Evolutionary conservation across 2,888 invertebrate species (phyloP).

Genomic region (Glaucopsyche alexis): DNA sequence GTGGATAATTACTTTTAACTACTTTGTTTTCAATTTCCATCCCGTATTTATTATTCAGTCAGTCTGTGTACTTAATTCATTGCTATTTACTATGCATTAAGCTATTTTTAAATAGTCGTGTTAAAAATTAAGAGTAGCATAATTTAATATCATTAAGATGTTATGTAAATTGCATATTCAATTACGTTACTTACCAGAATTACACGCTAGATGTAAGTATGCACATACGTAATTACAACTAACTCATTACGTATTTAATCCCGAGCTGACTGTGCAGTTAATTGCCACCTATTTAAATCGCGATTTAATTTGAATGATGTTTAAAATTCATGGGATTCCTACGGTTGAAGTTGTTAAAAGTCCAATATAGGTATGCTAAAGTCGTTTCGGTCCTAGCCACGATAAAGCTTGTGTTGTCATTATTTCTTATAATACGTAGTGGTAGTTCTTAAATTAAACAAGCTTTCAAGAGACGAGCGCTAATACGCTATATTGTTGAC

Average conservation of each 20-base stretch:
- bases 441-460: too few species aligned
- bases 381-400: neutral
- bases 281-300: conserved; percentile 24
- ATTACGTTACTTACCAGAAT: conserved; percentile 12
- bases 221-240: conserved; percentile 17
- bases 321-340: conserved; percentile 17
- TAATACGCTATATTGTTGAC: neutral
- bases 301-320: conserved; percentile 19
- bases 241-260: conserved; percentile 21
- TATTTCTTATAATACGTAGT: too few species aligned
- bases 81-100: neutral
- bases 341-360: neutral
- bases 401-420: too few species aligned
- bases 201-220: conserved; percentile 14
- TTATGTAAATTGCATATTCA: conserved; percentile 16
- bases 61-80: neutral
- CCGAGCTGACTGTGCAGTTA: neutral
- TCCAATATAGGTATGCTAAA: neutral
- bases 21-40: too few species aligned
- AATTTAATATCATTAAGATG: conserved; percentile 17
- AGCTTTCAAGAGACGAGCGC: neutral
- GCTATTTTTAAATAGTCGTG: neutral
- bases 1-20: neutral
- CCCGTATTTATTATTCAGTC: neutral
- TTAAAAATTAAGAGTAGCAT: conserved; percentile 23